Percentiles rank a stretch among this genome's conserved stretches.
These are phyloP conservation scores for Gasterosteus nipponicus DNA, from an alignment of 2,113 vertebrate species.

Conservation along the genomic window DNA sequence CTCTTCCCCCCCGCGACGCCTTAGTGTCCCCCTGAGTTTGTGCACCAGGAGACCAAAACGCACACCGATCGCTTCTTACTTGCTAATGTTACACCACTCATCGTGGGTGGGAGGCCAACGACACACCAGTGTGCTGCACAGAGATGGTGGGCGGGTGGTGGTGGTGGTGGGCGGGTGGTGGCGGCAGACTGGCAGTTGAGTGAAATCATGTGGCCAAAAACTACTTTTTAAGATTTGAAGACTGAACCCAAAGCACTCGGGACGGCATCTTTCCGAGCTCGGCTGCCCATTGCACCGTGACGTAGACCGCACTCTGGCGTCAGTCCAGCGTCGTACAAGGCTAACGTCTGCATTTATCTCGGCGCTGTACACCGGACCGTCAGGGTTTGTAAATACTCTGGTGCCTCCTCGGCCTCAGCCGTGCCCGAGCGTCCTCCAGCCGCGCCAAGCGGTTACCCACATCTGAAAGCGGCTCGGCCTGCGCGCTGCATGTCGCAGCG, in stretches of 20 bases:
- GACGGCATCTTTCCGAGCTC: neutral
- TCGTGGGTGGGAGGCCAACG: neutral
- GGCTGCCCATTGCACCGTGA: neutral
- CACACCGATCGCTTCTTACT: no score
- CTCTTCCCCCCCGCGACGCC: no score
- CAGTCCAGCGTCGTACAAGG: no score
- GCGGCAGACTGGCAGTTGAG: no score
- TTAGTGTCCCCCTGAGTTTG: no score
- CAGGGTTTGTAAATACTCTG: neutral
- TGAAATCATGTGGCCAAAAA: neutral
- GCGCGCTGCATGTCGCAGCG: conserved; percentile 68
- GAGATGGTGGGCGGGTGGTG: neutral
- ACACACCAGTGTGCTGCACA: neutral
- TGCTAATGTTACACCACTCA: no score
- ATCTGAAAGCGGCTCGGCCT: conserved; percentile 71
- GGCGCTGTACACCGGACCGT: neutral
- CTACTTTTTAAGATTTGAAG: neutral
- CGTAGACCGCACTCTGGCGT: neutral
- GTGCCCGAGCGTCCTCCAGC: conserved; percentile 8
- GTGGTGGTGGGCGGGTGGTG: no score
- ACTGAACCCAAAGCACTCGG: neutral
- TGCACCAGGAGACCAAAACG: no score
- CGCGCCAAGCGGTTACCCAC: conserved; percentile 66
- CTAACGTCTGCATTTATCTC: no score
- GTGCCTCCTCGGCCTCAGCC: neutral